Percentiles rank a stretch among this genome's conserved stretches.
Evolutionary conservation across 1,140 invertebrate species (phyloP).

Genomic region (Lamellibrachia luymesi): DNA sequence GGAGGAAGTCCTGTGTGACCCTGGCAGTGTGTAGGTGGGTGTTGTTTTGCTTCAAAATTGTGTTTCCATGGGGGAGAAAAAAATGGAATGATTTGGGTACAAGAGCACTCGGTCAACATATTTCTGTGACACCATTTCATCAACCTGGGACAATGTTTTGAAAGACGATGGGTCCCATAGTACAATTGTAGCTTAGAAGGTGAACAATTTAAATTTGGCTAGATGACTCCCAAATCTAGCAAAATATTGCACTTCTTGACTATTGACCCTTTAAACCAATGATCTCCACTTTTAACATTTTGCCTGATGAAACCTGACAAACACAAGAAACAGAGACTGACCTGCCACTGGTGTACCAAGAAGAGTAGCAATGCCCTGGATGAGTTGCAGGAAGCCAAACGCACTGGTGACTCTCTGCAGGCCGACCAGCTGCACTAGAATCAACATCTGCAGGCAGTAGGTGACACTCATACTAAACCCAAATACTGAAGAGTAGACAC

Average conservation of each 20-base stretch:
- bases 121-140: too few species aligned
- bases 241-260: background rate
- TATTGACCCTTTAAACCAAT: background rate
- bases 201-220: background rate
- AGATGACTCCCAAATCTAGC: slow-evolving; percentile 6
- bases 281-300: background rate
- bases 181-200: slow-evolving; percentile 6
- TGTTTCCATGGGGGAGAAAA: background rate
- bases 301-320: background rate
- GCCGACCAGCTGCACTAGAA: slow-evolving; percentile 88
- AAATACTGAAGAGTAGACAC: slow-evolving; percentile 74
- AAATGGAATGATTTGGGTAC: background rate
- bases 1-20: too few species aligned
- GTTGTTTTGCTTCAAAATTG: background rate
- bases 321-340: slow-evolving; percentile 49
- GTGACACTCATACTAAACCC: slow-evolving; percentile 85
- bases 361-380: slow-evolving; percentile 87
- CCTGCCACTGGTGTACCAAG: slow-evolving; percentile 83
- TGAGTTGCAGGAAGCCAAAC: slow-evolving; percentile 88
- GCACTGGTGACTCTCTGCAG: slow-evolving; percentile 90
- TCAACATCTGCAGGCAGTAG: slow-evolving; percentile 75
- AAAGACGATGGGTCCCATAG: background rate
- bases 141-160: too few species aligned
- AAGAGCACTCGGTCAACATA: background rate
- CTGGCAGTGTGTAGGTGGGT: too few species aligned